Base-by-base conservation (phyloP, 1,140 invertebrate genomes). In the Drosophila cardini region DNA sequence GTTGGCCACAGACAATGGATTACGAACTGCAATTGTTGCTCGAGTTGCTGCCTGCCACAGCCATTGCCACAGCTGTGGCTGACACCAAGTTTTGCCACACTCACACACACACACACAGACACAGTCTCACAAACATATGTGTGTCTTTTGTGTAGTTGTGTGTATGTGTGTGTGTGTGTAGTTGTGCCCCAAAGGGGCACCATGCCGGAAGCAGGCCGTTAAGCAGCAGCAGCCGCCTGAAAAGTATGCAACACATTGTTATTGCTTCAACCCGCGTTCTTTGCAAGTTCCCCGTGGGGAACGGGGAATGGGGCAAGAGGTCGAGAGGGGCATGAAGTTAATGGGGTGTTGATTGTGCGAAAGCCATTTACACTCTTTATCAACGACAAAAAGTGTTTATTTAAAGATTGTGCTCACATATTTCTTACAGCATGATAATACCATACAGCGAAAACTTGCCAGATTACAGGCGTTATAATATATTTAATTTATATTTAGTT, bases 231-330 rank as follows among this genome's bases (percentile, higher is more conserved):
- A 21, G 16, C 16, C 57, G 52, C 38, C 57, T 63, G 57, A 63
- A 74, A 74, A 74, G 72, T 74, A 74, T 70, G 72, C 72, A 52
- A 70, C 72, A 43, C 52, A 60, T 74, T 74, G 30, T 74, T n/a
- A 50, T 13, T 43, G 40, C 45, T 21, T 11, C 40, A 13, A 65
- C 16, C 40, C 67, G 62, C 36, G 36, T 9, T 34, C 42, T 32
- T 48, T 52, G 45, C 4, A 6, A 9, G 64, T 57, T 38, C 10
- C n/a, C 8, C 9, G 16, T 36, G 46, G 26, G 36, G 32, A 38
- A 11, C 15, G 13, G 8, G 6, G 40, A 13, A 2, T 0, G 21
- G 15, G 13, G 4, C 4, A 11, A 8, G 6, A 34, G 10, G 36
- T 21, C 21, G 21, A 7, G 60, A 15, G 18, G n/a, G 32, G 46